A percentile compares a stretch with the other conserved stretches of the same genome.
Conservation (phyloP, 2,888 invertebrate species). For the Diarsia rubi region DNA sequence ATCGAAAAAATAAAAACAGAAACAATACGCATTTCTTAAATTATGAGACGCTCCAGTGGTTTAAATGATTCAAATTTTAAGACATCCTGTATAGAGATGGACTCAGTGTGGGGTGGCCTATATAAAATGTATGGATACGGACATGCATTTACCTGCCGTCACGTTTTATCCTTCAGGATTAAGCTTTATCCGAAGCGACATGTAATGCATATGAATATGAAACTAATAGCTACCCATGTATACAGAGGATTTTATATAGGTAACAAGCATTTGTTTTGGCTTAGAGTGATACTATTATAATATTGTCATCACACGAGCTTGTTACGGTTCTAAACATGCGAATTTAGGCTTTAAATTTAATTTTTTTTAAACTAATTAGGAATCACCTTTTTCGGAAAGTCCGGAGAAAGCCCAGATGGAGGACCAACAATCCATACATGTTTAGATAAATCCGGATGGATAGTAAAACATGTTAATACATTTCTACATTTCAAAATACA, state of each 20-base stretch:
- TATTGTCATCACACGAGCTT: too few relatives aligned
- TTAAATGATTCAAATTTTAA: neutral
- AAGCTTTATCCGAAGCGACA: conserved; percentile 61
- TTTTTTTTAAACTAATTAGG: neutral
- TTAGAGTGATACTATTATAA: neutral
- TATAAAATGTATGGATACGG: conserved; percentile 18
- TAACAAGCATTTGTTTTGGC: conserved; percentile 4
- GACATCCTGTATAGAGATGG: neutral
- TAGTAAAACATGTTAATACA: neutral
- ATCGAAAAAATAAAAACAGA: neutral
- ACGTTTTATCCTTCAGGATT: conserved; percentile 51
- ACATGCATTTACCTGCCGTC: conserved; percentile 46
- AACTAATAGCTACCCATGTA: conserved; percentile 19
- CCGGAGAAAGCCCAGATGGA: neutral
- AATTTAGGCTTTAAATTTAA: too few relatives aligned
- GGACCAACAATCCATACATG: neutral
- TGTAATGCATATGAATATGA: conserved; percentile 68
- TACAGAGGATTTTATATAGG: conserved; percentile 12
- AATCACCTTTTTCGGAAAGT: neutral
- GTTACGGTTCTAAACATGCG: too few relatives aligned
- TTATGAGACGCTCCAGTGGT: neutral
- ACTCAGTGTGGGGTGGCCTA: conserved; percentile 12
- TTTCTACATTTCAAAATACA: neutral
- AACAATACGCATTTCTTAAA: neutral
- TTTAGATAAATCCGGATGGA: neutral